Evolutionary conservation across 2,888 invertebrate species (phyloP).

Genomic region (Xestia rhomboidea): DNA sequence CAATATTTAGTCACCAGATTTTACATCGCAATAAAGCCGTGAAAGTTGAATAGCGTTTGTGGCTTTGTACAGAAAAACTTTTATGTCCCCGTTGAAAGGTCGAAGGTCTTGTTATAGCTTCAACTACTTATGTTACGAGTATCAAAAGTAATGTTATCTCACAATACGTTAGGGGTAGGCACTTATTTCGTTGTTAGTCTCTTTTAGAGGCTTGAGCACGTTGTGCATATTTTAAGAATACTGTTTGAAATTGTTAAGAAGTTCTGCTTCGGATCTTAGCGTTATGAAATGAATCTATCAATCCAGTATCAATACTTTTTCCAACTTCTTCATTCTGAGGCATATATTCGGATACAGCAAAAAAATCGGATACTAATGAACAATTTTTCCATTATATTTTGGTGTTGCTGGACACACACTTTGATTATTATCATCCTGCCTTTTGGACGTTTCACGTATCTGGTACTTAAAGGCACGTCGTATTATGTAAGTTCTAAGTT

Average conservation of each 20-base stretch:
- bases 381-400: neutral
- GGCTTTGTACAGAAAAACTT: conserved; percentile 21
- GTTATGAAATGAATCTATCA: neutral
- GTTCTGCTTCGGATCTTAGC: neutral
- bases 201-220: neutral
- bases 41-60: conserved; percentile 7
- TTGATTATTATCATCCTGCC: neutral
- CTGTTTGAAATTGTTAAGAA: conserved; percentile 1
- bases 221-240: neutral
- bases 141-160: conserved; percentile 17
- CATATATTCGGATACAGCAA: neutral
- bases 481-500: neutral
- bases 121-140: conserved; percentile 3
- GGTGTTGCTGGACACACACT: neutral
- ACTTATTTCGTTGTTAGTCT: conserved; percentile 4
- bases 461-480: neutral
- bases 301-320: neutral
- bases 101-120: conserved; percentile 2
- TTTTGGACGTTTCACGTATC: neutral
- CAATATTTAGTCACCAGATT: conserved; percentile 15
- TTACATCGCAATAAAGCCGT: conserved; percentile 8
- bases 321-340: neutral
- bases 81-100: conserved; percentile 6
- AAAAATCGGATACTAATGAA: neutral
- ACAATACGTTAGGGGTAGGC: neutral